Base-by-base conservation (phyloP, 2,797 vertebrate genomes). In the Distichodus sexfasciatus region DNA sequence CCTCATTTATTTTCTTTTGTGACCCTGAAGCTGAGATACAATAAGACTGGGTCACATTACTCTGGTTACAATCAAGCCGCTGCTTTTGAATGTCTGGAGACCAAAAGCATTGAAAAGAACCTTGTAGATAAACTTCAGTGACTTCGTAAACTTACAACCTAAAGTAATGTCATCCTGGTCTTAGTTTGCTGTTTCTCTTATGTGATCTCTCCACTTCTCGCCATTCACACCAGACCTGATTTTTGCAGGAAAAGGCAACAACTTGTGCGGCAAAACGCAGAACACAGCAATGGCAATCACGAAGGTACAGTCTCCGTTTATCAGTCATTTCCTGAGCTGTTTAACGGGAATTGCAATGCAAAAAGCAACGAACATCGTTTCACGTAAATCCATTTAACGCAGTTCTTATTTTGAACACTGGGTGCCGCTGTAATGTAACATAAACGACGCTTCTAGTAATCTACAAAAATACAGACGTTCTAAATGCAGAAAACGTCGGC, bases 191-290 rank as follows among this genome's bases (percentile, higher is more conserved):
- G 11, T 36, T 15, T n/a, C 11, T 7, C 11, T 43, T 21, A 31
- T 26, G 3, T 51, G 31, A 17, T 33, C 10, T 15, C 15, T 50
- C 11, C 23, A 12, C 4, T 57, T 14, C 1, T 15, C 7, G 12
- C 31, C 5, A 51, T 41, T 8, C 4, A 44, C 15, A 14, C 33
- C 35, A 64, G 4, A 66, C 59, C 19, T 35, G 40, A 50, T 21
- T 72, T n/a, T 71, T 84, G 7, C 72, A 99, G 96, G 86, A 93
- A 94, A 83, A 96, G 96, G 79, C 87, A 91, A 31, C 91, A 92
- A 77, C 76, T 91, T 0, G 91, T n/a, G 92, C 62, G 84, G 93
- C 71, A 94, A 92, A 7, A 3, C 91, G 2, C 36, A 26, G 95
- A 95, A 61, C 93, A 92, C 77, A 88, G 86, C 0, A 94, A 96